phyloP scores from a whole-genome alignment of 2,113 vertebrate genomes.

The Vimba vimba region DNA sequence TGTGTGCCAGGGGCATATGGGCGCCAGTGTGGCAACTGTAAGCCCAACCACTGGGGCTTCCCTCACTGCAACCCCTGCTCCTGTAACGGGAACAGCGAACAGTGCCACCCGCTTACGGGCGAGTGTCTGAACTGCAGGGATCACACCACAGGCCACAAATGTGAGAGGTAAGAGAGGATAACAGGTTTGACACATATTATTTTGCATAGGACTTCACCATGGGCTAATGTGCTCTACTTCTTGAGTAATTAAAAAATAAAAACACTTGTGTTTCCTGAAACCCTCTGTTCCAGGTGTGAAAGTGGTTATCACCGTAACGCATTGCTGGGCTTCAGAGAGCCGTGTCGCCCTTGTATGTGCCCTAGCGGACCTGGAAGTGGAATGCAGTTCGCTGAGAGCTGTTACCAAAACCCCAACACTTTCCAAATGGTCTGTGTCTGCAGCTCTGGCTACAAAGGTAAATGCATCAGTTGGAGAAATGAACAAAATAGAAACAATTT shows the following conservation, averaged over 20 bases:
- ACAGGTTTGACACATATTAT: not conserved
- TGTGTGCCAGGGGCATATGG: constrained; percentile 84
- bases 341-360: constrained; percentile 92
- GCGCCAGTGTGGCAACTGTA: constrained; percentile 88
- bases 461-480: constrained; percentile 45
- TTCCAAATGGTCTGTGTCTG: constrained; percentile 88
- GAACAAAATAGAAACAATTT: not conserved
- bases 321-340: constrained; percentile 84
- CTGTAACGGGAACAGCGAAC: constrained; percentile 88
- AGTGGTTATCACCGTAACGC: constrained; percentile 90
- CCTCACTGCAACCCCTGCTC: constrained; percentile 89
- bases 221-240: not conserved
- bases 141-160: constrained; percentile 85
- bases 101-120: constrained; percentile 84
- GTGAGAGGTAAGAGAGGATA: constrained; percentile 82
- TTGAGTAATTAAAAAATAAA: not conserved
- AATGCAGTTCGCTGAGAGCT: constrained; percentile 90
- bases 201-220: not conserved
- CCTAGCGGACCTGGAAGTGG: constrained; percentile 88
- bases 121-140: constrained; percentile 88
- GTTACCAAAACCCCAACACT: constrained; percentile 79
- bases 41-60: constrained; percentile 92
- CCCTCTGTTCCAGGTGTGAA: constrained; percentile 79
- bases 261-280: not conserved
- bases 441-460: constrained; percentile 84